Evolutionary conservation across 2,797 vertebrate genomes (phyloP).

Genomic region (Platalea minor): DNA sequence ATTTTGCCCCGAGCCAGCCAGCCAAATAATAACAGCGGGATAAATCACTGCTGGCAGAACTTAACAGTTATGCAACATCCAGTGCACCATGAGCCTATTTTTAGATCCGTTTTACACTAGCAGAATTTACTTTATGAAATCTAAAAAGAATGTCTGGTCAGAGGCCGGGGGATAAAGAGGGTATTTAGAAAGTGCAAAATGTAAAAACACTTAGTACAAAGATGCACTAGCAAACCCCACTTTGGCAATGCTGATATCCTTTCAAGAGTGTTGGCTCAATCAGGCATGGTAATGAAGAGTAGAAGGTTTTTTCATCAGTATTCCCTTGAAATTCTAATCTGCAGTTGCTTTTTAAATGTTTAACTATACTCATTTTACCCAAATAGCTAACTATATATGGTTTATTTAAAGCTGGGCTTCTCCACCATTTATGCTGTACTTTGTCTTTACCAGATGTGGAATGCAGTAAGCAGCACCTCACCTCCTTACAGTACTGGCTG

Average conservation of each 20-base stretch:
- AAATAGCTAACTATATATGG: neutral
- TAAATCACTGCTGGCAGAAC: constrained; percentile 65
- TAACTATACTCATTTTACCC: neutral
- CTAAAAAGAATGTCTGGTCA: constrained; percentile 50
- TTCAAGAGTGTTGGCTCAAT: neutral
- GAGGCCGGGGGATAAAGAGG: neutral
- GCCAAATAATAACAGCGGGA: constrained; percentile 41
- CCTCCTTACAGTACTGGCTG: neutral
- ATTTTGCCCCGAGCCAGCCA: constrained; percentile 33
- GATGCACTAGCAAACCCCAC: neutral
- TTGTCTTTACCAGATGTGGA: neutral
- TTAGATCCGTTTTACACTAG: constrained; percentile 40
- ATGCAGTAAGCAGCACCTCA: neutral
- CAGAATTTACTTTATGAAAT: constrained; percentile 45
- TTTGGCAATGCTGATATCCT: neutral
- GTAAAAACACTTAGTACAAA: neutral
- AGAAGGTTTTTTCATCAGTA: neutral
- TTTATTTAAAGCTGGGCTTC: neutral
- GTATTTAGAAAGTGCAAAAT: neutral
- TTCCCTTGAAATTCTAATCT: neutral
- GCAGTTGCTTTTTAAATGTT: neutral
- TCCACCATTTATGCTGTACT: neutral
- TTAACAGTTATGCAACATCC: constrained; percentile 42
- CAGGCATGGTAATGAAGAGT: neutral
- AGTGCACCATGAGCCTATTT: constrained; percentile 39